These are phyloP conservation scores for Branchinecta sandiegonensis DNA, from an alignment of 2,888 invertebrate species.

Conservation along the genomic window DNA sequence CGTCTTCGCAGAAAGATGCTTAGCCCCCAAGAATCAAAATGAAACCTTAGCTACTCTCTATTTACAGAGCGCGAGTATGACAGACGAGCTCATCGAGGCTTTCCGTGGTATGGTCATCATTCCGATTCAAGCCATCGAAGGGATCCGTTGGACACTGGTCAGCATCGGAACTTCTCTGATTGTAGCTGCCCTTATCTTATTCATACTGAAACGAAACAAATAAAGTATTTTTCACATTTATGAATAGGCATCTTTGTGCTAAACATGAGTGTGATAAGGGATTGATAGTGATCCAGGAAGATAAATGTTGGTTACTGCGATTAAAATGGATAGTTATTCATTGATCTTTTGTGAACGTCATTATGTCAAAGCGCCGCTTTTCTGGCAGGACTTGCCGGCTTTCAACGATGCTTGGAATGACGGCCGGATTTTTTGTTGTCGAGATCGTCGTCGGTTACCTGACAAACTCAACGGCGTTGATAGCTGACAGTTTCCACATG, in stretches of 20 bases:
- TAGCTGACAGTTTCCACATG: slow-evolving; percentile 41
- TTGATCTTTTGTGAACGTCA: too few species aligned
- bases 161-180: neutral
- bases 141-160: neutral
- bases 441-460: slow-evolving; percentile 38
- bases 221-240: neutral
- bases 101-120: neutral
- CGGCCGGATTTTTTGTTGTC: slow-evolving; percentile 36
- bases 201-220: neutral
- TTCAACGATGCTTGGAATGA: slow-evolving; percentile 30
- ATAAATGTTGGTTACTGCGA: too few species aligned
- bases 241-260: too few species aligned
- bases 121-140: slow-evolving; percentile 13
- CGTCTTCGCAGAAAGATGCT: too few species aligned
- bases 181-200: slow-evolving; percentile 1
- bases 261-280: too few species aligned
- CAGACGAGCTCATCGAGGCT: slow-evolving; percentile 9
- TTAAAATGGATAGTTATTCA: too few species aligned
- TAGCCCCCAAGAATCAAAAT: too few species aligned
- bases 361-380: too few species aligned
- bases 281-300: too few species aligned
- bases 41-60: neutral
- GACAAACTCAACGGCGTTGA: slow-evolving; percentile 37
- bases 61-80: neutral
- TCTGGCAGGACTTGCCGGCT: slow-evolving; percentile 19